A percentile compares a stretch with the other conserved stretches of the same genome.
Conservation (phyloP, 1,140 invertebrate genomes). For the Neoseiulus cucumeris region DNA sequence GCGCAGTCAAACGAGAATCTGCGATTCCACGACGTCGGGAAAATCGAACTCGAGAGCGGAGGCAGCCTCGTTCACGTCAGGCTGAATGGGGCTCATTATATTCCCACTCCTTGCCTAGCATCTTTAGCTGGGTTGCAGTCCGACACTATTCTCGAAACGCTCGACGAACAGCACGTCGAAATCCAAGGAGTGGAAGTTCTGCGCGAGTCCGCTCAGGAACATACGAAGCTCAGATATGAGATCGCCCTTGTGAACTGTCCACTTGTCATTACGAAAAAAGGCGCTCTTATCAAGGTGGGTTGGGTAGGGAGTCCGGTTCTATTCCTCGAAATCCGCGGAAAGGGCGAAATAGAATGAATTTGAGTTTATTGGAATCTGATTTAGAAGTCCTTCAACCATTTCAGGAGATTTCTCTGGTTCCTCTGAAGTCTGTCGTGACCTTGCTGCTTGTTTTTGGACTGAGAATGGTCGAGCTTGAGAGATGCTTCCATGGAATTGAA, state of each 20-base stretch:
- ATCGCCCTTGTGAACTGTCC: neutral
- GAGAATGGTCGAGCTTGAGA: too few relatives aligned
- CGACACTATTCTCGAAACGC: neutral
- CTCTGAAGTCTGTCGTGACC: too few relatives aligned
- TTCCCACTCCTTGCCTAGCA: neutral
- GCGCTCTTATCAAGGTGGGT: too few relatives aligned
- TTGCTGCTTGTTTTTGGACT: too few relatives aligned
- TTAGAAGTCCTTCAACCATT: too few relatives aligned
- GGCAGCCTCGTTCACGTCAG: neutral
- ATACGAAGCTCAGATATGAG: neutral
- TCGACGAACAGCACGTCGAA: neutral
- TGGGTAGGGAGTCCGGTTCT: too few relatives aligned
- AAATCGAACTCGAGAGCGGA: neutral
- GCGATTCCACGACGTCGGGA: neutral
- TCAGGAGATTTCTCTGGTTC: too few relatives aligned
- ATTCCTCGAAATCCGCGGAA: too few relatives aligned
- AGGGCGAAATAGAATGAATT: too few relatives aligned
- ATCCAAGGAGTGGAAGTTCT: neutral
- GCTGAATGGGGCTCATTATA: neutral
- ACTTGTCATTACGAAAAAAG: neutral
- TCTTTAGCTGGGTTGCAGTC: neutral
- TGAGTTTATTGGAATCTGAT: too few relatives aligned
- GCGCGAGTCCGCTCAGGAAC: neutral
- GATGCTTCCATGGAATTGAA: too few relatives aligned
- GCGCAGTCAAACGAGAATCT: neutral